These are phyloP conservation scores for Heliocidaris tuberculata DNA, from an alignment of 35 echinoderm and acorn worm genomes.

Conservation along the genomic window DNA sequence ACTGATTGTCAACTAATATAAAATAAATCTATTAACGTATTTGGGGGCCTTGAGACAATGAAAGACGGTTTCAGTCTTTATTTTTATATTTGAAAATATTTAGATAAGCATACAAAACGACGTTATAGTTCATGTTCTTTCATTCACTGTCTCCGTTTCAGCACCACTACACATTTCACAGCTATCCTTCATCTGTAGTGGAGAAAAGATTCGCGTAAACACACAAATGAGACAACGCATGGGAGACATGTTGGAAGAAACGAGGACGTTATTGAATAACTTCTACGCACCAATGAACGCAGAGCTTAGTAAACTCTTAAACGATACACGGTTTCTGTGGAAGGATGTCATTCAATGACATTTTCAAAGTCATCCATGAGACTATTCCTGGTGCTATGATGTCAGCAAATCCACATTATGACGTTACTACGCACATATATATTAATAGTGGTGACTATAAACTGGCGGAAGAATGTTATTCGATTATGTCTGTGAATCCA, in stretches of 20 bases:
- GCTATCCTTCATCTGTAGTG: neutral
- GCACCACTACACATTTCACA: neutral
- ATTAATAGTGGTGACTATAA: too few species aligned
- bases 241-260: neutral
- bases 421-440: too few species aligned
- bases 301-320: neutral
- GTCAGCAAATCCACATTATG: too few species aligned
- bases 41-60: neutral
- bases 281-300: conserved; percentile 15
- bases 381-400: too few species aligned
- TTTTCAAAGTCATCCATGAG: too few species aligned
- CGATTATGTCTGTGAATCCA: too few species aligned
- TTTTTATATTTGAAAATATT: too few species aligned
- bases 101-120: neutral
- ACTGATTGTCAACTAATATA: too few species aligned
- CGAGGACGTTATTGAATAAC: conserved; percentile 28
- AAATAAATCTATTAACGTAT: neutral
- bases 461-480: too few species aligned
- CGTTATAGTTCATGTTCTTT: neutral
- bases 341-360: neutral
- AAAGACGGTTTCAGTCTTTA: neutral
- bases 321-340: neutral
- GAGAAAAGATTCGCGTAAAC: neutral
- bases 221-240: neutral
- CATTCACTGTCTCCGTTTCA: neutral